Conservation (phyloP, 2,113 vertebrate genomes). For the Triplophysa rosa region DNA sequence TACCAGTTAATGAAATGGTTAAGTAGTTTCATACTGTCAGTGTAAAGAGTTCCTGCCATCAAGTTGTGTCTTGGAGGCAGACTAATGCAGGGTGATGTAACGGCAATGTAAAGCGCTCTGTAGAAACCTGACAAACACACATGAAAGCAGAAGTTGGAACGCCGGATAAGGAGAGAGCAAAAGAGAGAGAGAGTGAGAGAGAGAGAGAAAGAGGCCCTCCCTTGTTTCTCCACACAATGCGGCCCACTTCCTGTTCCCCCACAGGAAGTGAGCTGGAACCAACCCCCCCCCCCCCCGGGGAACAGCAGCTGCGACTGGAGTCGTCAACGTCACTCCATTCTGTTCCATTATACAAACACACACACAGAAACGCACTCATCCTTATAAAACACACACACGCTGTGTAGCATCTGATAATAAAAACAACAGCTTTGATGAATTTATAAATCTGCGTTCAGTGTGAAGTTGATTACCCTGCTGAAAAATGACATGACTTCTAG, state of each 20-base stretch:
- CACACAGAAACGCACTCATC: background rate
- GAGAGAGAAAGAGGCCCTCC: slow-evolving; percentile 19
- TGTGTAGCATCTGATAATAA: slow-evolving; percentile 15
- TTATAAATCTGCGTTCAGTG: slow-evolving; percentile 3
- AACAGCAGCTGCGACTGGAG: slow-evolving; percentile 49
- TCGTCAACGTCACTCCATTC: slow-evolving; percentile 41
- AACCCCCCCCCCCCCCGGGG: background rate
- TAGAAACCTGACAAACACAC: slow-evolving; percentile 10
- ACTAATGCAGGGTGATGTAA: slow-evolving; percentile 37
- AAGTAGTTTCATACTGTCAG: background rate
- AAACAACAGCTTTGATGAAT: slow-evolving; percentile 28
- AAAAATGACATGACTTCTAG: slow-evolving; percentile 8
- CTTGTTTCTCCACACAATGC: slow-evolving; percentile 18
- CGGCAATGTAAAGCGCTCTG: slow-evolving; percentile 33
- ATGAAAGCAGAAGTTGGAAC: slow-evolving; percentile 32
- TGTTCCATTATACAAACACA: slow-evolving; percentile 35
- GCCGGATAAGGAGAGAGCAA: background rate
- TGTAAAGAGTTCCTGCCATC: background rate
- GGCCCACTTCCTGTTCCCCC: slow-evolving; percentile 32
- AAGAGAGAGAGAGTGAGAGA: background rate
- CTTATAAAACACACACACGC: slow-evolving; percentile 20
- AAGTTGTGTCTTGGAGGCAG: background rate
- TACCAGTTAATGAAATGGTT: background rate
- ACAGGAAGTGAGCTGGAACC: slow-evolving; percentile 45
- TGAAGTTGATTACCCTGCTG: background rate